Base-by-base conservation (phyloP, 2,113 vertebrate species). In the Piaya cayana region DNA sequence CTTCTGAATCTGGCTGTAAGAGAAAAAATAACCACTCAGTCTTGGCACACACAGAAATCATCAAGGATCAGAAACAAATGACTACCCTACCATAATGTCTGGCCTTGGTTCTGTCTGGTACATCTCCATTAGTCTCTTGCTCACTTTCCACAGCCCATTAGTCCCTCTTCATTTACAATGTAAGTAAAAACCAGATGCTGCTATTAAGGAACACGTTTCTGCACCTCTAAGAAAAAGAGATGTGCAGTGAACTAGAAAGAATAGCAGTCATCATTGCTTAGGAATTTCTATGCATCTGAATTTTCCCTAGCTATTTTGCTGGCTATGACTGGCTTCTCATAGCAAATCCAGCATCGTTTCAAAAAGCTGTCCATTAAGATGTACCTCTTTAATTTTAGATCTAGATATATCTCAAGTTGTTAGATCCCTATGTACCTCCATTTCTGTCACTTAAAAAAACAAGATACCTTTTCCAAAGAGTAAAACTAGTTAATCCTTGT, bases 1-100 rank as follows among this genome's bases (percentile, higher is more conserved):
- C 99, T 97, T 99, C 99, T 0, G 99, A 99, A 96, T 99, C 99
- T 3, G 99, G 98, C 99, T 99, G 96, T 20, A 62, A 90, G 39
- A 65, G 34, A 82, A 93, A 12, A 64, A 81, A 62, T 32, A 36
- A 85, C 14, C 36, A 4, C 43, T 88, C 50, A 43, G 36, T 49
- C 11, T 26, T 76, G 39, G 32, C 5, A 3, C 37, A 64, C 8
- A 13, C 7, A 50, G 63, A 47, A 75, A 78, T 36, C 65, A 52
- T 32, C 37, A 11, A 68, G 56, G 34, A 65, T 47, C 71, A 70
- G 77, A 79, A 8, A 15, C 60, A 79, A 29, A 79, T 12, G 12
- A 50, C 49, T 16, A 22, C 30, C 15, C 52, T 58, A 29, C 32
- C 27, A n/a, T 75, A 49, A 11, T 6, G 21, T 18, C 39, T 67